phyloP scores from a whole-genome alignment of 2,113 vertebrate genomes.

The Leucoraja erinaceus region DNA sequence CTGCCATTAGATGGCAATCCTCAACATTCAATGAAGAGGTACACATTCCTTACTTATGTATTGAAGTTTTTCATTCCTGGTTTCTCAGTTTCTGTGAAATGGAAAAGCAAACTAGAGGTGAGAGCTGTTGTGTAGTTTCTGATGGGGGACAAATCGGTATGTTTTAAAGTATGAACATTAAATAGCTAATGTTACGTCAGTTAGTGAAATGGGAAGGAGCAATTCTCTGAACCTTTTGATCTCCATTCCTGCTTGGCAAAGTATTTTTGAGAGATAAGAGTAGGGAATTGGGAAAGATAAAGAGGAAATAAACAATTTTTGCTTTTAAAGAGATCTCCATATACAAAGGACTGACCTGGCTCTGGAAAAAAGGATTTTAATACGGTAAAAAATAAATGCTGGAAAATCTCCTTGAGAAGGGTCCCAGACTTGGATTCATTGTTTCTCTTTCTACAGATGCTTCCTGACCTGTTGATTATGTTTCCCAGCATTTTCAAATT shows the following conservation, averaged over 20 bases:
- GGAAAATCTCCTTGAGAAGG: too few species aligned
- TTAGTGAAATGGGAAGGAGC: not conserved
- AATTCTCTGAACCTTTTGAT: too few species aligned
- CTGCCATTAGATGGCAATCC: constrained; percentile 7
- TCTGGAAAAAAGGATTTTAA: not conserved
- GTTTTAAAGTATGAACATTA: constrained; percentile 7
- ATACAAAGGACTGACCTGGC: not conserved
- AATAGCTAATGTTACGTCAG: not conserved
- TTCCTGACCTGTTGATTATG: too few species aligned
- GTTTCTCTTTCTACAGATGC: too few species aligned
- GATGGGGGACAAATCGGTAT: not conserved
- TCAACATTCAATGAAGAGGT: not conserved
- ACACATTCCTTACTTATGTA: not conserved
- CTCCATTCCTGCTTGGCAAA: not conserved
- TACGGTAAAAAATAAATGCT: too few species aligned
- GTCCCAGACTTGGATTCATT: too few species aligned
- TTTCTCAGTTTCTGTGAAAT: not conserved
- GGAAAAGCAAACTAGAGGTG: not conserved
- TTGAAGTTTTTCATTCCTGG: not conserved
- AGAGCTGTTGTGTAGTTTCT: not conserved
- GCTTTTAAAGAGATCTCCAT: not conserved
- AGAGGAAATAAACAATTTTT: not conserved
- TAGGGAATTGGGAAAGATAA: not conserved
- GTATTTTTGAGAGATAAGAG: not conserved
- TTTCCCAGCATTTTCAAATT: too few species aligned